Conservation (phyloP, 1,140 invertebrate genomes). For the Eriocheir sinensis region DNA sequence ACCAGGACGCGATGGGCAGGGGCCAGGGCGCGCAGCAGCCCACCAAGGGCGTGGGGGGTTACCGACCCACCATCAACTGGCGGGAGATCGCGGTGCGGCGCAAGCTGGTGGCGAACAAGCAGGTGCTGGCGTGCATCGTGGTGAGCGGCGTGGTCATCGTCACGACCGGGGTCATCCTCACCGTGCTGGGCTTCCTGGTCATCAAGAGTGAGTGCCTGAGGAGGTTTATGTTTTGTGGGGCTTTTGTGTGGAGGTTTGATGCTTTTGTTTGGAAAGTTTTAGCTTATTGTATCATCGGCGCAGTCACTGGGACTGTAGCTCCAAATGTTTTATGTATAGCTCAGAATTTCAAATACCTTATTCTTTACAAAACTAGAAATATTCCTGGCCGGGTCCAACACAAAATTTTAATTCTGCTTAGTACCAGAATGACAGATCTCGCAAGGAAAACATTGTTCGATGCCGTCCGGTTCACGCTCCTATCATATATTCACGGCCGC, state of each 20-base stretch:
- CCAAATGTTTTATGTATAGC: no score
- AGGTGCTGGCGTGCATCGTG: constrained; percentile 61
- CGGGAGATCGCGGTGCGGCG: constrained; percentile 58
- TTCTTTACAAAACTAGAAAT: no score
- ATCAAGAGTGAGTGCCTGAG: constrained; percentile 70
- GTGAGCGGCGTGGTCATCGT: constrained; percentile 63
- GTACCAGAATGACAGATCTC: no score
- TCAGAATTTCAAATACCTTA: no score
- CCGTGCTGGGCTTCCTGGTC: constrained; percentile 63
- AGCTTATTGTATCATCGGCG: background rate
- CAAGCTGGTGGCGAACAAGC: constrained; percentile 51
- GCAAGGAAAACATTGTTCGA: no score
- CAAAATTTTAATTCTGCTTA: no score
- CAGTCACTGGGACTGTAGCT: background rate
- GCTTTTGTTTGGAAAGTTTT: background rate
- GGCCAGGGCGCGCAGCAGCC: background rate
- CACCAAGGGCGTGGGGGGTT: constrained; percentile 61
- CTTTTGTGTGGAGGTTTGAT: background rate
- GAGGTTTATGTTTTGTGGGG: background rate
- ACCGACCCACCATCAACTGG: constrained; percentile 72
- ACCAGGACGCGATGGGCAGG: constrained; percentile 34
- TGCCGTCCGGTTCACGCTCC: no score
- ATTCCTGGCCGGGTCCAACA: no score
- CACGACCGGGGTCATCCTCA: constrained; percentile 31
- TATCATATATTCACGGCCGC: no score